Evolutionary conservation across 2,797 vertebrate genomes (phyloP).

Genomic region (Brachymystax lenok): DNA sequence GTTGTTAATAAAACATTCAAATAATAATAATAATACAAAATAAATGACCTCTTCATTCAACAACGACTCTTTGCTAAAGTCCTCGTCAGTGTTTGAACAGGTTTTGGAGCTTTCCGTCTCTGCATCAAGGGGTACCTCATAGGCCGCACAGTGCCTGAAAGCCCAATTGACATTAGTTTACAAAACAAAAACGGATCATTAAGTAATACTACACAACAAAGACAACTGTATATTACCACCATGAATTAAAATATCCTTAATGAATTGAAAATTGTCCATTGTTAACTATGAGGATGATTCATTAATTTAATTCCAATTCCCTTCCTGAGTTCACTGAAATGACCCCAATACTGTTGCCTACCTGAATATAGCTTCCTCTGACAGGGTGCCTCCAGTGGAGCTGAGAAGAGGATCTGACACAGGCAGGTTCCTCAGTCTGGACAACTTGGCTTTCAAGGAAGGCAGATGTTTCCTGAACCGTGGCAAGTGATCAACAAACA

Average conservation of each 20-base stretch:
- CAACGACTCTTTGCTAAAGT: constrained; percentile 69
- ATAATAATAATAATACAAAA: no score
- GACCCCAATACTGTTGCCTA: constrained; percentile 48
- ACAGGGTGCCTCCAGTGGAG: constrained; percentile 60
- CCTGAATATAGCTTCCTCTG: constrained; percentile 76
- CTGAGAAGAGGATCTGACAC: constrained; percentile 80
- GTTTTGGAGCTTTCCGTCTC: not conserved
- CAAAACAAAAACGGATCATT: not conserved
- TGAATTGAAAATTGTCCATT: not conserved
- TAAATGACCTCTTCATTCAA: constrained; percentile 76
- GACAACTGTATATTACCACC: not conserved
- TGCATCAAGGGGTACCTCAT: constrained; percentile 39
- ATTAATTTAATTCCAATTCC: not conserved
- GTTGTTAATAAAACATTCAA: no score
- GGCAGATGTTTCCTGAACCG: constrained; percentile 74
- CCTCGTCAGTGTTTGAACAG: constrained; percentile 60
- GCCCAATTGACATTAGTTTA: not conserved
- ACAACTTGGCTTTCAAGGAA: constrained; percentile 65
- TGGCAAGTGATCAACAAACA: constrained; percentile 69
- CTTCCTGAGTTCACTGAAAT: not conserved
- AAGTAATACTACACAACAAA: not conserved
- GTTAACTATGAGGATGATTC: not conserved
- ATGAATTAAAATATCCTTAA: not conserved
- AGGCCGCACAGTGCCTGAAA: constrained; percentile 55
- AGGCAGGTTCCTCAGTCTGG: constrained; percentile 72